Evolutionary conservation across 2,797 vertebrate genomes (phyloP).

Genomic region (Emydoidea blandingii): DNA sequence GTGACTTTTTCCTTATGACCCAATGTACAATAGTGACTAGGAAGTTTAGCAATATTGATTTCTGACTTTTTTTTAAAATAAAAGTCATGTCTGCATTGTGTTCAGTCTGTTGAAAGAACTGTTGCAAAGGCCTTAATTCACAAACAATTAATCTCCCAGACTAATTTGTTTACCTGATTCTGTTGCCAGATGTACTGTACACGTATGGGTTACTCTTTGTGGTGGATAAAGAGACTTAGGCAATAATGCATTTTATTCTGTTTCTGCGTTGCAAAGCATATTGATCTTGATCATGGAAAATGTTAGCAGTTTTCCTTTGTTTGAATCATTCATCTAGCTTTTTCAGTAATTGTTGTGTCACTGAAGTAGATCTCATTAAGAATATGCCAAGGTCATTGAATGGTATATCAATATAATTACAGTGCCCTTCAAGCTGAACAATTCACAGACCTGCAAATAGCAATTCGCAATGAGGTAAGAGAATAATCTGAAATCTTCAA

Average conservation of each 20-base stretch:
- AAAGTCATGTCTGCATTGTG: neutral
- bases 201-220: conserved; percentile 66
- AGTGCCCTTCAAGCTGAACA: conserved; percentile 51
- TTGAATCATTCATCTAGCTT: conserved; percentile 63
- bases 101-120: conserved; percentile 47
- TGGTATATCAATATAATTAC: conserved; percentile 61
- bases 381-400: conserved; percentile 73
- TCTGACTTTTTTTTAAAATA: neutral
- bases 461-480: conserved; percentile 71
- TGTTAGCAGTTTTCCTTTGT: conserved; percentile 55
- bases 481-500: conserved; percentile 61
- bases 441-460: conserved; percentile 56
- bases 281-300: conserved; percentile 71
- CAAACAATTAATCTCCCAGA: conserved; percentile 60
- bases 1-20: neutral
- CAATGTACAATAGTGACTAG: neutral
- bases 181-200: conserved; percentile 25
- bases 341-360: conserved; percentile 71
- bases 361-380: conserved; percentile 77
- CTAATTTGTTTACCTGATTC: conserved; percentile 65
- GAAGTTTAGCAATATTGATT: neutral
- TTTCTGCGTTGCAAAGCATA: conserved; percentile 51
- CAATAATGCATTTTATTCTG: conserved; percentile 68
- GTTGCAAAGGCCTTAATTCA: conserved; percentile 35
- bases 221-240: conserved; percentile 39